Percentiles rank a stretch among this genome's conserved stretches.
These are phyloP conservation scores for Brachionus asplanchnoidis DNA, from an alignment of 1,140 invertebrate species.

Conservation along the genomic window DNA sequence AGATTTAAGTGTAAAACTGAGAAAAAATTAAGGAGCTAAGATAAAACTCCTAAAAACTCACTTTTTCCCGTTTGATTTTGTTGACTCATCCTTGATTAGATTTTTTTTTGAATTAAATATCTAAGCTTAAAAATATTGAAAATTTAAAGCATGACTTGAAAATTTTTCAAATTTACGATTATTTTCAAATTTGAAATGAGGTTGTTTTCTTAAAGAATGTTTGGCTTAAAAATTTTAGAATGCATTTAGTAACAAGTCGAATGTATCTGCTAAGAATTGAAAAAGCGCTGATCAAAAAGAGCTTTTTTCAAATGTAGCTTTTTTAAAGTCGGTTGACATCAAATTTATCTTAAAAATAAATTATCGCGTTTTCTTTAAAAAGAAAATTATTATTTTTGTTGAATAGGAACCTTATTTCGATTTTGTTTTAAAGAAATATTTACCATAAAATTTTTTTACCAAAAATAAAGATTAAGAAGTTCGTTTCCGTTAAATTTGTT, in stretches of 20 bases:
- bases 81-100: not conserved
- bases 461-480: too few species aligned
- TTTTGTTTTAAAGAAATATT: too few species aligned
- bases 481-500: too few species aligned
- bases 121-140: too few species aligned
- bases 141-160: not conserved
- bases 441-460: too few species aligned
- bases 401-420: too few species aligned
- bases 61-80: not conserved
- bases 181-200: not conserved
- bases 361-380: not conserved
- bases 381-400: too few species aligned
- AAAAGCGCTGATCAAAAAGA: not conserved
- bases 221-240: not conserved
- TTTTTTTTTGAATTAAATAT: too few species aligned
- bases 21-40: not conserved
- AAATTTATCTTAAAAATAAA: not conserved
- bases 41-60: not conserved
- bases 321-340: too few species aligned
- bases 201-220: not conserved
- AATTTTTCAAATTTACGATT: not conserved
- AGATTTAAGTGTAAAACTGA: not conserved
- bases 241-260: not conserved
- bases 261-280: slow-evolving; percentile 34
- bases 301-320: not conserved